Evolutionary conservation across 2,113 vertebrate species (phyloP).

Genomic region (Megaleporinus macrocephalus): DNA sequence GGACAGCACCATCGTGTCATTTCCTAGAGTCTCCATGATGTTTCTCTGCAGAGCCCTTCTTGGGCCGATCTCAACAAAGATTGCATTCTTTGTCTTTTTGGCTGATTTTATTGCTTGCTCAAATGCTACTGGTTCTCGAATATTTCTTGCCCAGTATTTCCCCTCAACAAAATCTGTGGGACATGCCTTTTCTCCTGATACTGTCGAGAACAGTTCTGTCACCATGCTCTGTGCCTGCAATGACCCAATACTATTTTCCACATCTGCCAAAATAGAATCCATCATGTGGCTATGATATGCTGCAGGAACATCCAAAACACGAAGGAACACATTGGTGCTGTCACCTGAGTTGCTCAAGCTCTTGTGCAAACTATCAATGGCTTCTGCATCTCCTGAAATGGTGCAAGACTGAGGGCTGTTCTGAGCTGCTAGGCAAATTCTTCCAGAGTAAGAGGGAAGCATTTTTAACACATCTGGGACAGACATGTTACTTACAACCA

Average conservation of each 20-base stretch:
- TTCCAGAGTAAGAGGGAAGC: slow-evolving; percentile 69
- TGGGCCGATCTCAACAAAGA: slow-evolving; percentile 87
- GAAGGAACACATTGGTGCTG: slow-evolving; percentile 78
- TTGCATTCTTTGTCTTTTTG: slow-evolving; percentile 65
- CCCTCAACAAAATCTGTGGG: slow-evolving; percentile 77
- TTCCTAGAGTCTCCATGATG: slow-evolving; percentile 82
- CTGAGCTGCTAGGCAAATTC: slow-evolving; percentile 81
- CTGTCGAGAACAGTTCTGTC: slow-evolving; percentile 82
- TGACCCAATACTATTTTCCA: slow-evolving; percentile 67
- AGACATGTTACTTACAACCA: slow-evolving; percentile 81
- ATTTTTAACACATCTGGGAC: slow-evolving; percentile 71
- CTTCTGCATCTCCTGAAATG: slow-evolving; percentile 78
- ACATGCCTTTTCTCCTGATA: slow-evolving; percentile 73
- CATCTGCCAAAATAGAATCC: slow-evolving; percentile 77
- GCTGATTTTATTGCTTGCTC: slow-evolving; percentile 71
- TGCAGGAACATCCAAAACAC: slow-evolving; percentile 75
- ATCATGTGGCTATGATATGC: slow-evolving; percentile 88
- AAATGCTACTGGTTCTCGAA: slow-evolving; percentile 82
- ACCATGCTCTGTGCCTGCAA: slow-evolving; percentile 66
- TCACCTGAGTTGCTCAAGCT: slow-evolving; percentile 67
- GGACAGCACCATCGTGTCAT: slow-evolving; percentile 70
- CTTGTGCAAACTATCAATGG: slow-evolving; percentile 70
- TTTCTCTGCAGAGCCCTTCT: slow-evolving; percentile 77
- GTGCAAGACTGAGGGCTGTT: slow-evolving; percentile 87
- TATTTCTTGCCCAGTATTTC: slow-evolving; percentile 84